phyloP scores from a whole-genome alignment of 2,113 vertebrate species.

The Nycticryphes semicollaris region DNA sequence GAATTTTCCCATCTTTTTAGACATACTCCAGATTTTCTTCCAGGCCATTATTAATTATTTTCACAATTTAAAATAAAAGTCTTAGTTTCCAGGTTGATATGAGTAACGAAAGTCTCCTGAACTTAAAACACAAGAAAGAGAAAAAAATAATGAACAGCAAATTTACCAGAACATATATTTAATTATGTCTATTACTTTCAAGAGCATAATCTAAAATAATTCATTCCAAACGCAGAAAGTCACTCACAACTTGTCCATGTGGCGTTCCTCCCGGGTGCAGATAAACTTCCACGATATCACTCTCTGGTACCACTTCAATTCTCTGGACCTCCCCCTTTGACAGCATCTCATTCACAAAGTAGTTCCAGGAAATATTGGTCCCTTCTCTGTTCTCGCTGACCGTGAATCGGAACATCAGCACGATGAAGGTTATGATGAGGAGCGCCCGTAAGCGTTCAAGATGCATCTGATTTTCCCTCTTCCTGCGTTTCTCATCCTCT shows the following conservation, averaged over 20 bases:
- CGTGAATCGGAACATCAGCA: constrained; percentile 83
- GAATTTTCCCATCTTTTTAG: not conserved
- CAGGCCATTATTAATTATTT: not conserved
- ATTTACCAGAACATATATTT: not conserved
- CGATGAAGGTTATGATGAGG: constrained; percentile 78
- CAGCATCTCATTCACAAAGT: constrained; percentile 96
- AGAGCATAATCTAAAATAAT: not conserved
- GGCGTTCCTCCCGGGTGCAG: constrained; percentile 91
- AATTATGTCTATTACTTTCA: not conserved
- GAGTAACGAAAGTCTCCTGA: not conserved
- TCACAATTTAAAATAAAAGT: not conserved
- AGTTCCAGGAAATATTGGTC: constrained; percentile 92
- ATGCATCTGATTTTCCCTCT: constrained; percentile 88
- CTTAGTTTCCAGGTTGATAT: not conserved
- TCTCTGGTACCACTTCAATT: constrained; percentile 91
- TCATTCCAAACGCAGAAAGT: not conserved
- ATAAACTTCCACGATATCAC: constrained; percentile 90
- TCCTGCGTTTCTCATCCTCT: constrained; percentile 88
- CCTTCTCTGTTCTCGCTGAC: constrained; percentile 72
- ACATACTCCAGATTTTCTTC: fast-evolving
- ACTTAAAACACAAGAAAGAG: not conserved
- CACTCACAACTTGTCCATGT: constrained; percentile 88
- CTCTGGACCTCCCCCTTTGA: constrained; percentile 95
- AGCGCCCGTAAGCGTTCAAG: constrained; percentile 84
- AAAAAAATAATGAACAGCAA: not conserved